Evolutionary conservation across 2,113 vertebrate genomes (phyloP), one percentile per base, ranked within the genome.

Genomic region (Chionodraco myersi): DNA sequence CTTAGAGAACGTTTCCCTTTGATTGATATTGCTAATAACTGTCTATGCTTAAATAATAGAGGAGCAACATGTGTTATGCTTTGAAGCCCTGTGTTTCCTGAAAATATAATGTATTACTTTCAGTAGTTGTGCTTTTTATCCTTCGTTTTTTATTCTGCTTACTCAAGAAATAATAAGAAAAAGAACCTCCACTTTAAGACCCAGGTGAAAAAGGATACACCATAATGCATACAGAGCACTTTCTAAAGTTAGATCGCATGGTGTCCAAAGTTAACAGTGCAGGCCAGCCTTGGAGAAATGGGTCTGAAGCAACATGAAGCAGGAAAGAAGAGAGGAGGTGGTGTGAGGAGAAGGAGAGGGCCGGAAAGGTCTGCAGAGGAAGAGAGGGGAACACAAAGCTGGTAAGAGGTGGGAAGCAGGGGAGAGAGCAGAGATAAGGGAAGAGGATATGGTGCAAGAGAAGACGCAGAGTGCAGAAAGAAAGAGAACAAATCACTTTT

Each of bases 221-320:
- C 69, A 56, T 77, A 87, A 87, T 18, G 75, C 91, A 88, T 47
- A 80, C 61, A 79, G 44, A 80, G 83, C 75, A 83, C 48, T 88
- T 91, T 91, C 86, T 86, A 79, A 88, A 90, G 71, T 91, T 83
- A 80, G 82, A 78, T 51, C 60, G 58, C 75, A 68, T 82, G 67
- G 86, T 75, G 77, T 80, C 83, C 81, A 84, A 89, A 90, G 93
- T 88, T 51, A 87, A 89, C 77, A 88, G 72, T 85, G 70, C 90
- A 88, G 86, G 62, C 9, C 11, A 15, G 30, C 82, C 68, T 52
- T 44, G 62, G 85, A 84, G 73, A 89, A 89, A 82, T 57, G 48
- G 61, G 60, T 85, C 68, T 70, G 72, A 83, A 79, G 89, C 82
- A 82, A 87, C 79, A 88, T 89, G 30, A 90, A 90, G 85, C 68